Base-by-base conservation (phyloP, 2,113 vertebrate genomes). In the Heliornis fulica region DNA sequence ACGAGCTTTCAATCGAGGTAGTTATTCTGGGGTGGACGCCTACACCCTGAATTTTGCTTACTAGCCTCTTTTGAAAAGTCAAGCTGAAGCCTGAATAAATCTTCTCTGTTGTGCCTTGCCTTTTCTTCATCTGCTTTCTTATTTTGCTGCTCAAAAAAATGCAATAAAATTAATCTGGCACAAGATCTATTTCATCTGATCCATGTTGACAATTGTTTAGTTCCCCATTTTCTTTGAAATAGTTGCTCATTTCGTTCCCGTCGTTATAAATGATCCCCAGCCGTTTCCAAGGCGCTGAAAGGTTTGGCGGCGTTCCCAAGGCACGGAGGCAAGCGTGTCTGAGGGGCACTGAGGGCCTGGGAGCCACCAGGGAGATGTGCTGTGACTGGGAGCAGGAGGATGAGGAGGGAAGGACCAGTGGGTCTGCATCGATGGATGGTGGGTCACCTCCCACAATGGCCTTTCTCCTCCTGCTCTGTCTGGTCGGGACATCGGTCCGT, bases 21-120 rank as follows among this genome's bases (percentile, higher is more conserved):
- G 57, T 69, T 78, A 56, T 60, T 89, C 56, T 22, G 9, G 26
- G 36, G 50, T 40, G 43, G 79, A 69, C 86, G 81, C 60, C 63
- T 60, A 10, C 63, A 21, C 51, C 48, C 95, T 76, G 80, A 53
- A 68, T 92, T 93, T 79, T 94, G 80, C 94, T 97, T 94, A 92
- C 91, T 74, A 23, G 48, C 68, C 91, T 94, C 78, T 91, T 93
- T 74, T 60, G 54, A 63, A 61, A 70, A 63, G 63, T 68, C 79
- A 80, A 7, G 26, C 63, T 83, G 71, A 87, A 93, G 77, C 83
- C 50, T 8, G 11, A 48, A 72, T 94, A 86, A 81, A 96, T 76
- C 84, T 85, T 22, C 56, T 70, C 48, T 29, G 14, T 71, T 5
- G 1, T 65, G 65, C 50, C 46, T 50, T 46, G 40, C 85, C 71